Evolutionary conservation across 2,113 vertebrate genomes (phyloP), one percentile per base, ranked within the genome.

Genomic region (Numida meleagris): DNA sequence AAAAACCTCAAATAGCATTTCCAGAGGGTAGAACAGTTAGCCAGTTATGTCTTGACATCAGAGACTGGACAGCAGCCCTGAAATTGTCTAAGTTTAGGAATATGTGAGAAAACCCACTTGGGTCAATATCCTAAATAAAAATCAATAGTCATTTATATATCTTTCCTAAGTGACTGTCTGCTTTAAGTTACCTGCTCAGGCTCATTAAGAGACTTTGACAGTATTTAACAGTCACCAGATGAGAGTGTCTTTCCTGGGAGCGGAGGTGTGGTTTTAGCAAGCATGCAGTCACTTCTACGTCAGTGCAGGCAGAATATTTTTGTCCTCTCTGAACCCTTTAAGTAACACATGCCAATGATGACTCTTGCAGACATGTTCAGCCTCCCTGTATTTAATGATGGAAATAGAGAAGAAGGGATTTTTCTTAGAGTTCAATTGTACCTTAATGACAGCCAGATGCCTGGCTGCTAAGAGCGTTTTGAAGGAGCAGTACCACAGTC

Each of bases 1-100:
- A 59, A 93, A 96, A 97, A 83, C 91, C 94, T 96, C 95, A 94
- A 95, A 94, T 14, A 66, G 38, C 90, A 71, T 95, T 97, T 97
- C 95, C 97, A 96, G 90, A 86, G 89, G 50, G 51, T 58, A 12
- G 81, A 55, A 77, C 88, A 90, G 42, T 77, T 71, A 91, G 42
- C 65, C 71, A 62, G 88, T 89, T 81, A 25, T 79, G n/a, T 78
- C 88, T 83, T 84, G 94, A 89, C 67, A 95, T 86, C 80, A 82
- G 51, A 81, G 70, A 27, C 93, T 94, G 95, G 96, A 90, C n/a
- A 77, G 25, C 63, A 93, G 92, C 86, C 86, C 65, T 87, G 82
- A 43, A 55, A 88, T 94, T 95, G 63, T 66, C 71, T 90, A 57
- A 93, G 78, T 12, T 65, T 50, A 86, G 71, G 85, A 94, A 53